Evolutionary conservation across 23 tunicate species (phyloP), one percentile per base, ranked within the genome.

Genomic region (Halocynthia aurantium): DNA sequence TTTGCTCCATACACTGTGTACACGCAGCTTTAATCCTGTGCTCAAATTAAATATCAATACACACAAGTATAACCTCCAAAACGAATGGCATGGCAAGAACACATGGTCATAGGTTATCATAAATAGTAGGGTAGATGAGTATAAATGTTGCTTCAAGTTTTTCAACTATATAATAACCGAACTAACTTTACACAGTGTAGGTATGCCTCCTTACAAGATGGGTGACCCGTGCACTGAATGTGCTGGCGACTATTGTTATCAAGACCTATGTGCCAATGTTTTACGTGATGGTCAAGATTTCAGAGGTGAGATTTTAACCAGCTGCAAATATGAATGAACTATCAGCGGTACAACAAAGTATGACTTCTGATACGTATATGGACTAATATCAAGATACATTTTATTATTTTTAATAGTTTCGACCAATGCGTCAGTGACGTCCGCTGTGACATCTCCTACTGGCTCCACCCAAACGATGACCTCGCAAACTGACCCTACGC

Each of bases 241-340:
- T 65, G 70, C 70, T 10, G 19, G 31, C 15, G 70, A 65, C 19
- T 65, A 65, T 65, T 65, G 70, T 49, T 65, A 10, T 65, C 17
- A 65, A 8, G 19, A 49, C 31, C 6, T 65, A 20, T 65, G 70
- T 65, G 70, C 70, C 9, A 65, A 65, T 65, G 19, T 65, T 65
- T 6, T 8, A 65, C 49, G 31, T 9, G 70, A 65, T 49, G 70
- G 70, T 5, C 10, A 9, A 15, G 19, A 65, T 15, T 65, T 65
- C 2, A 31, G 44, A 31, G 44, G 44, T 31, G 44, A 31, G 44
- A 31, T 31, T 58, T 15, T 13, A 58, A 58, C n/a, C n/a, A n/a
- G n/a, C n/a, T n/a, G n/a, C n/a, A n/a, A n/a, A n/a, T n/a, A n/a
- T n/a, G n/a, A n/a, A n/a, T n/a, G n/a, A n/a, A n/a, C n/a, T n/a